phyloP scores from a whole-genome alignment of 2,888 invertebrate genomes.

The Poecilus cupreus region DNA sequence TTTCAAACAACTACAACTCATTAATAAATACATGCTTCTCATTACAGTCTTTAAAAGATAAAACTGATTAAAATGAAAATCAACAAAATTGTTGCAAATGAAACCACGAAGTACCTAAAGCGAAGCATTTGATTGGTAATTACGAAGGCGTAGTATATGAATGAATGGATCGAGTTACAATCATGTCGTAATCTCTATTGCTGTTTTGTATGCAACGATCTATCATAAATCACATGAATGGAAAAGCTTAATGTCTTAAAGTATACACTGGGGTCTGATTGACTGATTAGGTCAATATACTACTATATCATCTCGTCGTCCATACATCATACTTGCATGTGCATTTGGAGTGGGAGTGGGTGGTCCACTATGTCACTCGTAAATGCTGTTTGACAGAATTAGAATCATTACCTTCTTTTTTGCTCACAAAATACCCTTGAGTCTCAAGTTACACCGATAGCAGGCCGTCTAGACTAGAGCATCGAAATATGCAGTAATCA shows the following conservation, averaged over 20 bases:
- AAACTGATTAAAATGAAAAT: background rate
- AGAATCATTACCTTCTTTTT: too few species aligned
- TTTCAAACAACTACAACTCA: too few species aligned
- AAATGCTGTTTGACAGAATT: background rate
- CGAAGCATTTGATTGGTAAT: background rate
- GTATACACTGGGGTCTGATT: background rate
- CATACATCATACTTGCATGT: background rate
- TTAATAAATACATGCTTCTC: too few species aligned
- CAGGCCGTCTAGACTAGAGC: too few species aligned
- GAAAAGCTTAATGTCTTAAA: background rate
- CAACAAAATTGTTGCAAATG: background rate
- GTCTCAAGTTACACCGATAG: too few species aligned
- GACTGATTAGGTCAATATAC: constrained; percentile 34
- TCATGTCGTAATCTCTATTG: constrained; percentile 14
- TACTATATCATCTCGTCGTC: constrained; percentile 6
- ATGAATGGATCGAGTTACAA: background rate
- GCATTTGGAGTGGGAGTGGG: constrained; percentile 6
- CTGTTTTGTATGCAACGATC: constrained; percentile 1
- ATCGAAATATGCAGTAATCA: too few species aligned
- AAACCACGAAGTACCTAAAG: background rate
- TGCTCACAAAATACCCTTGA: too few species aligned
- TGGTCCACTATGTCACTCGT: background rate
- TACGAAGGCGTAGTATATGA: background rate
- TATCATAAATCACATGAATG: constrained; percentile 14
- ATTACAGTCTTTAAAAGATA: background rate